Base-by-base conservation (phyloP, 1,140 invertebrate species). In the Drosophila tropicalis region DNA sequence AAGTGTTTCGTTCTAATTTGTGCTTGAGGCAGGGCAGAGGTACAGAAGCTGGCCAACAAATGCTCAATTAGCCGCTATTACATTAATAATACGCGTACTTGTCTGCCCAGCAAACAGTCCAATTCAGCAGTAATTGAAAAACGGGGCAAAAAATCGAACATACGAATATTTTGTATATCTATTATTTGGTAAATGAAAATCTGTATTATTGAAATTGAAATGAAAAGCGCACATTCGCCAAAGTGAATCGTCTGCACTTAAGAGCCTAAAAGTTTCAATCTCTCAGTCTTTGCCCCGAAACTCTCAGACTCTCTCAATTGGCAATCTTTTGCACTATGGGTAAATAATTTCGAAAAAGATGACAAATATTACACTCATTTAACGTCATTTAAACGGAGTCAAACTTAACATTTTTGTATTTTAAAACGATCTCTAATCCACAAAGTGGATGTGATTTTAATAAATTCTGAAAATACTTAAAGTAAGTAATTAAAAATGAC, bases 81-180 rank as follows among this genome's bases (percentile, higher is more conserved):
- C 83, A 87, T 77, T 87, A 87, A 87, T 87, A 87, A 89, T 89
- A 89, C 83, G 76, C 80, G 79, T 84, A 89, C 83, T 86, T 83
- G 83, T 64, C 68, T 67, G 65, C 69, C 9, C 63, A 57, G 57
- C 22, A 22, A 66, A 44, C 61, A 56, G 56, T 54, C 44, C 67
- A 51, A 51, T 51, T 41, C 47, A 47, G 66, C 65, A 51, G 60
- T 89, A 87, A 89, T 89, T 84, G 83, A 84, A 84, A 58, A 60
- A 36, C 22, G 2, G 2, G 22, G 22, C 22, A 44, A 62, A 73
- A 32, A 64, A 64, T 40, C 34, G 12, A 76, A 70, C 69, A 25
- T 29, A 36, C 58, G 34, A 10, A 36, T 36, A 36, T 36, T 36
- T 36, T 36, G 1, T 32, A 39, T 62, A 63, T 68, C 44, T 22